Percentiles rank a stretch among this genome's conserved stretches.
Conservation (phyloP, 1,140 invertebrate species). For the Camponotus vicinus region DNA sequence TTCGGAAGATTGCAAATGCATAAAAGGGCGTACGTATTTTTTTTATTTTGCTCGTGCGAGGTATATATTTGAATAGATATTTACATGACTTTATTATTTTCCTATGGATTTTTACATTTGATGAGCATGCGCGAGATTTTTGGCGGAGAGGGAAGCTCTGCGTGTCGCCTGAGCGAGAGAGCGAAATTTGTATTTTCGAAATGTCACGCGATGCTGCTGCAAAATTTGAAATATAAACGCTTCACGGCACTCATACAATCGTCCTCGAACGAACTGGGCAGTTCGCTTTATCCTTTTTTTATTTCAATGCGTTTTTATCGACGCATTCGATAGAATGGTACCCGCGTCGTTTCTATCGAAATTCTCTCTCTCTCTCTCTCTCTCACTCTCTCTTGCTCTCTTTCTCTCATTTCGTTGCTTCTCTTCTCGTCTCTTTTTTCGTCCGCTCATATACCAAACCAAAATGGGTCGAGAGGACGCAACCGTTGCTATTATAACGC, state of each 20-base stretch:
- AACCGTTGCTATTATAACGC: conserved; percentile 78
- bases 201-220: conserved; percentile 61
- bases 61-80: conserved; percentile 19
- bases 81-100: conserved; percentile 58
- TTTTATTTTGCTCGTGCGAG: neutral
- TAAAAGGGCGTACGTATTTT: neutral
- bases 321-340: conserved; percentile 55
- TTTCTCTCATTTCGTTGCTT: neutral
- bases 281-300: conserved; percentile 55
- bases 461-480: conserved; percentile 77
- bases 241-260: conserved; percentile 63
- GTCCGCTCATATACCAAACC: conserved; percentile 20
- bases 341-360: conserved; percentile 59
- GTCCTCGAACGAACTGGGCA: conserved; percentile 53
- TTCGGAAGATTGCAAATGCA: neutral
- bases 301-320: conserved; percentile 67
- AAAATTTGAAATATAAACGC: conserved; percentile 72
- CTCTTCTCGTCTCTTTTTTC: neutral
- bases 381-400: neutral
- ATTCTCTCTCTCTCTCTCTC: neutral
- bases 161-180: conserved; percentile 4
- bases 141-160: neutral
- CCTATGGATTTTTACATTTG: conserved; percentile 59
- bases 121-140: conserved; percentile 53
- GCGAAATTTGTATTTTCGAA: conserved; percentile 62